A percentile compares a stretch with the other conserved stretches of the same genome.
Conservation (phyloP, 1,140 invertebrate species). For the Leptopilina boulardi region DNA sequence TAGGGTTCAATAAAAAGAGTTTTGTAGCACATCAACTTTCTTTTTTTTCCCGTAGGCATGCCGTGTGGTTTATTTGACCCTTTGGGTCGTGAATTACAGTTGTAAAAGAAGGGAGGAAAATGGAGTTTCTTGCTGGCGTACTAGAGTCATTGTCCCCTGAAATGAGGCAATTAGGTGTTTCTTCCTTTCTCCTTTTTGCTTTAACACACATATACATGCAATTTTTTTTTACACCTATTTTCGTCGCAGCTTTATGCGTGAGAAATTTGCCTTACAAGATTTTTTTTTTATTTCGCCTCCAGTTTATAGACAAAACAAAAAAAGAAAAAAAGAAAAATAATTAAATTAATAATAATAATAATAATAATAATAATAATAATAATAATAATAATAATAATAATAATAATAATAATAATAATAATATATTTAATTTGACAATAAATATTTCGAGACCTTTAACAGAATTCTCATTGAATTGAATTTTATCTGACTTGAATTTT, state of each 20-base stretch:
- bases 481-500: no score
- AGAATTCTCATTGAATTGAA: no score
- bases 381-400: no score
- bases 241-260: conserved; percentile 30
- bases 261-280: no score
- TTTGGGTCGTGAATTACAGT: conserved; percentile 34
- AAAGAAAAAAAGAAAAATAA: no score
- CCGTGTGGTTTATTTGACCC: conserved; percentile 22
- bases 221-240: conserved; percentile 35
- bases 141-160: conserved; percentile 49
- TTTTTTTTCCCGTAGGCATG: not conserved
- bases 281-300: no score
- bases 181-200: conserved; percentile 43
- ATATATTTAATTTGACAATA: no score
- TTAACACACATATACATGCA: conserved; percentile 11
- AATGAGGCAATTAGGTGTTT: conserved; percentile 55
- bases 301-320: no score
- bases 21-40: conserved; percentile 8
- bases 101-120: conserved; percentile 39
- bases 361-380: no score
- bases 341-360: no score
- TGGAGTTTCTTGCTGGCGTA: conserved; percentile 42
- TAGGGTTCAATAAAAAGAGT: not conserved
- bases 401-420: no score
- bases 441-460: no score